Evolutionary conservation across 1,140 invertebrate genomes (phyloP).

Genomic region (Halictus rubicundus): DNA sequence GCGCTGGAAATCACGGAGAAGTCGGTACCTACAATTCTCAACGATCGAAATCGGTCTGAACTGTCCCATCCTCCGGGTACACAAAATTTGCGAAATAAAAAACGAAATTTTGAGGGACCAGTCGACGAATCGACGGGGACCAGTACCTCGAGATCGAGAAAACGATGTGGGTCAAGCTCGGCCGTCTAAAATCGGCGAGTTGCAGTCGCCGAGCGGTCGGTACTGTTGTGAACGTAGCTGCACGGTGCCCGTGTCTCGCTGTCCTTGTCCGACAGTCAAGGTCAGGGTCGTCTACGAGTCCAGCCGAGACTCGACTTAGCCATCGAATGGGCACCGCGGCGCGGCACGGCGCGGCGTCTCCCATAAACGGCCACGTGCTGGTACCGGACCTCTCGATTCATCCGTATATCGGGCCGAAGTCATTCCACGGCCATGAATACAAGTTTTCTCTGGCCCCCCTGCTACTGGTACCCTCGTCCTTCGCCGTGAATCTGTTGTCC

Average conservation of each 20-base stretch:
- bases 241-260: constrained; percentile 52
- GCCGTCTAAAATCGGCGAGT: not conserved
- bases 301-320: constrained; percentile 34
- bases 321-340: constrained; percentile 59
- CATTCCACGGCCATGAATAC: constrained; percentile 37
- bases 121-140: too few relatives aligned
- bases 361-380: constrained; percentile 70
- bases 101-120: too few relatives aligned
- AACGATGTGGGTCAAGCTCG: constrained; percentile 17
- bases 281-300: constrained; percentile 67
- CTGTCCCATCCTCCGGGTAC: too few relatives aligned
- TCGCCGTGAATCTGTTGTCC: too few relatives aligned
- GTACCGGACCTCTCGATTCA: constrained; percentile 41
- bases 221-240: constrained; percentile 53
- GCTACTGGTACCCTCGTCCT: not conserved
- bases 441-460: constrained; percentile 32
- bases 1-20: too few relatives aligned
- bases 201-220: not conserved
- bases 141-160: too few relatives aligned
- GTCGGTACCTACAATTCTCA: too few relatives aligned
- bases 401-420: constrained; percentile 5
- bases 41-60: too few relatives aligned
- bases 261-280: constrained; percentile 69
- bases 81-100: too few relatives aligned
- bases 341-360: constrained; percentile 57